These are phyloP conservation scores for Caenorhabditis elegans DNA, from an alignment of 1,140 invertebrate species.

Conservation along the genomic window WBcel235 BX284605.5:19906001-19906500, in stretches of 20 bases:
- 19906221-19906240: too few relatives aligned
- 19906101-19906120: too few relatives aligned
- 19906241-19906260: too few relatives aligned
- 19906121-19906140: too few relatives aligned
- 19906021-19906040: slow-evolving; percentile 61
- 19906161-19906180: too few relatives aligned
- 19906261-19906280: too few relatives aligned
- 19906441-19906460: slow-evolving; percentile 27
- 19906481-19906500: neutral
- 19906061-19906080: slow-evolving; percentile 61
- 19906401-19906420: slow-evolving; percentile 31
- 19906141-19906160: too few relatives aligned
- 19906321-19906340: slow-evolving; percentile 52
- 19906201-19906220: too few relatives aligned
- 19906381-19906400: slow-evolving; percentile 55
- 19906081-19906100: slow-evolving; percentile 38
- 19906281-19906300: too few relatives aligned
- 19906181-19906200: too few relatives aligned
- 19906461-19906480: slow-evolving; percentile 4
- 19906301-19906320: neutral
- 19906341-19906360: slow-evolving; percentile 52
- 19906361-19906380: slow-evolving; percentile 57
- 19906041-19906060: slow-evolving; percentile 57
- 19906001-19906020: slow-evolving; percentile 64
- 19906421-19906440: slow-evolving; percentile 17